Evolutionary conservation across 2,888 invertebrate species (phyloP).

Genomic region (Baronia brevicornis): DNA sequence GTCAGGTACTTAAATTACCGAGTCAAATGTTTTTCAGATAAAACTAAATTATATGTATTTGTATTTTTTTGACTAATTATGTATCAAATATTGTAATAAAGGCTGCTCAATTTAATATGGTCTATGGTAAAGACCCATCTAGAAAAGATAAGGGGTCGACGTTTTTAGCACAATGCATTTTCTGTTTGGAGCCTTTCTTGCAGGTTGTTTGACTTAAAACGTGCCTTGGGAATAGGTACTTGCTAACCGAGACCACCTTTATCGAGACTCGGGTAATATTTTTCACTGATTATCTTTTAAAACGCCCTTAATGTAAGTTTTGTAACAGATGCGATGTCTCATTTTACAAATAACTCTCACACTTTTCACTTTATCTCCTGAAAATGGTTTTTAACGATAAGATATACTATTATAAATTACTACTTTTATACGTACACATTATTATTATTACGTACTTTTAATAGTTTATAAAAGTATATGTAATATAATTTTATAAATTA

Average conservation of each 20-base stretch:
- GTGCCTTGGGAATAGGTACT: slow-evolving; percentile 53
- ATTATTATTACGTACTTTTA: too few relatives aligned
- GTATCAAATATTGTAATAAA: background rate
- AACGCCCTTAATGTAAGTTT: slow-evolving; percentile 52
- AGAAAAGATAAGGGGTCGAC: slow-evolving; percentile 69
- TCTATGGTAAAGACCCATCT: slow-evolving; percentile 63
- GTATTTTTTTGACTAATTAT: slow-evolving; percentile 9
- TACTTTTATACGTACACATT: too few relatives aligned
- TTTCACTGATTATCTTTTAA: slow-evolving; percentile 61
- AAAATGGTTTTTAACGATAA: slow-evolving; percentile 4
- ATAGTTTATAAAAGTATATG: too few relatives aligned
- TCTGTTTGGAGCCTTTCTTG: slow-evolving; percentile 66
- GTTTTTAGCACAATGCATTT: slow-evolving; percentile 73
- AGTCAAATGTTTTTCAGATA: too few relatives aligned
- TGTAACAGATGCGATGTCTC: slow-evolving; percentile 55
- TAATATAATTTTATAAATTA: too few relatives aligned
- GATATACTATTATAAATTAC: too few relatives aligned
- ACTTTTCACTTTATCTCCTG: slow-evolving; percentile 39
- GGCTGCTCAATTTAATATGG: slow-evolving; percentile 25
- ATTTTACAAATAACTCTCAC: slow-evolving; percentile 61
- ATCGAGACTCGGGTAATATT: slow-evolving; percentile 57
- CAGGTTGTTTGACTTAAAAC: slow-evolving; percentile 66
- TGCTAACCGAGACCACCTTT: slow-evolving; percentile 56
- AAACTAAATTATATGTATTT: too few relatives aligned
- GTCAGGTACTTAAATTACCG: too few relatives aligned